Conservation (phyloP, 1,140 invertebrate species). For the Copidosoma floridanum region DNA sequence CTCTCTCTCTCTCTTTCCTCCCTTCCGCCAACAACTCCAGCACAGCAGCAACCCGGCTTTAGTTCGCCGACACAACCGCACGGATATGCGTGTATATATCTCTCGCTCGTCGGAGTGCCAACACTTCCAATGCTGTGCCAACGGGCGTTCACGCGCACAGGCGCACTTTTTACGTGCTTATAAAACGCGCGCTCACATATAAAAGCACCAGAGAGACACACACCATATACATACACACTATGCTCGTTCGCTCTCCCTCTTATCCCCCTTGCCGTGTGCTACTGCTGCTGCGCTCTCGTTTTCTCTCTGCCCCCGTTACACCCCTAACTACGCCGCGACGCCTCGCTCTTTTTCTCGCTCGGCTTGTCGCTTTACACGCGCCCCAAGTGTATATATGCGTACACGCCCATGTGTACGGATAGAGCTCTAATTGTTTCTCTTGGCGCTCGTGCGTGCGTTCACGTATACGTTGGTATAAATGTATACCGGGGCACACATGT, state of each 20-base stretch:
- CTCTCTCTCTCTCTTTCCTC: slow-evolving; percentile 32
- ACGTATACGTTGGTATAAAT: too few relatives aligned
- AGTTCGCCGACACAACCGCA: slow-evolving; percentile 9
- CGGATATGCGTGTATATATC: background rate
- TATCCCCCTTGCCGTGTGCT: too few relatives aligned
- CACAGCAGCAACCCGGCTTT: too few relatives aligned
- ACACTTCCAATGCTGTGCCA: too few relatives aligned
- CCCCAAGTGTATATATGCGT: background rate
- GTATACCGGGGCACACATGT: too few relatives aligned
- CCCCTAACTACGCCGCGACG: slow-evolving; percentile 14
- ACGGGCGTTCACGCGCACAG: too few relatives aligned
- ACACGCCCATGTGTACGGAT: background rate
- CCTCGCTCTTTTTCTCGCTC: background rate
- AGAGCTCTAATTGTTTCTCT: background rate
- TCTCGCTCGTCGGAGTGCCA: too few relatives aligned
- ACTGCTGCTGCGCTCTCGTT: too few relatives aligned
- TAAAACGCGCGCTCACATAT: background rate
- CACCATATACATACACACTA: too few relatives aligned
- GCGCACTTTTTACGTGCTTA: background rate
- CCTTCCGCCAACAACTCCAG: too few relatives aligned
- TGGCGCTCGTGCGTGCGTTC: too few relatives aligned
- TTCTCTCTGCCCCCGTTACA: slow-evolving; percentile 20
- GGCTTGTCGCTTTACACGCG: background rate
- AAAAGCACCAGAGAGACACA: background rate
- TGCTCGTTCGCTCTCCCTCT: too few relatives aligned